Evolutionary conservation across 2,888 invertebrate genomes (phyloP).

Genomic region (Brachypalpus laphriformis): DNA sequence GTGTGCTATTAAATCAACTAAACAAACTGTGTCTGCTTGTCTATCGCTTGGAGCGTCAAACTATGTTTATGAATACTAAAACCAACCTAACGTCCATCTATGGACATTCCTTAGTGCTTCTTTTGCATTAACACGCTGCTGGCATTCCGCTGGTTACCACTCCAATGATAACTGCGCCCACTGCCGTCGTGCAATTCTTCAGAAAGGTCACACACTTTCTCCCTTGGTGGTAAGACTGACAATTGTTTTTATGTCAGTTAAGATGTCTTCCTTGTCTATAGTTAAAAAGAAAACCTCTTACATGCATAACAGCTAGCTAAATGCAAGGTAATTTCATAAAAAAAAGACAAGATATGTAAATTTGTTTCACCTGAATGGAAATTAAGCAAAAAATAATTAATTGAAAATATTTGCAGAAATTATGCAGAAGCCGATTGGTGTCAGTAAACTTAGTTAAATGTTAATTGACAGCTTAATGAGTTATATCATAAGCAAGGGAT

Average conservation of each 20-base stretch:
- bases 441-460: not conserved
- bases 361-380: not conserved
- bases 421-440: not conserved
- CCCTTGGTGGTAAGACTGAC: not conserved
- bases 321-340: not conserved
- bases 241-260: conserved; percentile 11
- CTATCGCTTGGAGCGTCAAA: not conserved
- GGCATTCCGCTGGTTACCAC: not conserved
- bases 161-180: not conserved
- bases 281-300: not conserved
- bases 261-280: not conserved
- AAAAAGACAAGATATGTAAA: not conserved
- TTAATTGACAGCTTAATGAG: not conserved
- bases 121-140: conserved; percentile 4
- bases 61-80: not conserved
- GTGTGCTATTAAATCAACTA: conserved; percentile 2
- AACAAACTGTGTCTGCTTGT: not conserved
- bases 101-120: conserved; percentile 3
- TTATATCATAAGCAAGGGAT: not conserved
- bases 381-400: not conserved
- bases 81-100: not conserved
- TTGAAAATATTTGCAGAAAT: not conserved
- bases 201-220: conserved; percentile 41
- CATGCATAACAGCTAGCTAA: not conserved
- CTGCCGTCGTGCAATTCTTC: not conserved